phyloP scores from a whole-genome alignment of 2,888 invertebrate species.

The Eustalomyia histrio region DNA sequence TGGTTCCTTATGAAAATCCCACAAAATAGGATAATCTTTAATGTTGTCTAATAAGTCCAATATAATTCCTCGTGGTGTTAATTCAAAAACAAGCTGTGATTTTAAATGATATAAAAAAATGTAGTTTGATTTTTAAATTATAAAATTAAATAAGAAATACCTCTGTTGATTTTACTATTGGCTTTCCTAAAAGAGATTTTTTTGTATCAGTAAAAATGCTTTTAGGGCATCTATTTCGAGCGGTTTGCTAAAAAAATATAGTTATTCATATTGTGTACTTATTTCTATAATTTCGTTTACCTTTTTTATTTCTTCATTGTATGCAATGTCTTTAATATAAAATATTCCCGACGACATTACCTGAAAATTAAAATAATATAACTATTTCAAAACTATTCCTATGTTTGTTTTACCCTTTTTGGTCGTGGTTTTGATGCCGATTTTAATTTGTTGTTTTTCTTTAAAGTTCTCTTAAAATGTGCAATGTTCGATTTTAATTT shows the following conservation, averaged over 20 bases:
- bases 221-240: conserved; percentile 31
- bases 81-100: conserved; percentile 45
- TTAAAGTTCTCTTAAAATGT: conserved; percentile 1
- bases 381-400: not conserved
- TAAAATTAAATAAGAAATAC: conserved; percentile 10
- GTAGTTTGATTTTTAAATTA: not conserved
- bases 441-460: conserved; percentile 33
- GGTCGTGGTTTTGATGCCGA: conserved; percentile 20
- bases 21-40: conserved; percentile 43
- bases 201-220: not conserved
- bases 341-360: not conserved
- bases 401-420: conserved; percentile 22
- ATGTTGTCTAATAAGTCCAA: conserved; percentile 38
- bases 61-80: conserved; percentile 35
- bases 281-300: not conserved
- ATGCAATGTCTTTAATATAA: conserved; percentile 6
- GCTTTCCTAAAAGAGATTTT: not conserved
- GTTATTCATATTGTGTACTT: not conserved
- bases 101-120: not conserved
- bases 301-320: not conserved
- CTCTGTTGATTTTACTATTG: conserved; percentile 21
- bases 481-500: no score
- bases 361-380: conserved; percentile 3
- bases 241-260: conserved; percentile 10
- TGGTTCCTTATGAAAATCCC: conserved; percentile 48